phyloP scores from a whole-genome alignment of 2,797 vertebrate species.

The Heliangelus exortis region DNA sequence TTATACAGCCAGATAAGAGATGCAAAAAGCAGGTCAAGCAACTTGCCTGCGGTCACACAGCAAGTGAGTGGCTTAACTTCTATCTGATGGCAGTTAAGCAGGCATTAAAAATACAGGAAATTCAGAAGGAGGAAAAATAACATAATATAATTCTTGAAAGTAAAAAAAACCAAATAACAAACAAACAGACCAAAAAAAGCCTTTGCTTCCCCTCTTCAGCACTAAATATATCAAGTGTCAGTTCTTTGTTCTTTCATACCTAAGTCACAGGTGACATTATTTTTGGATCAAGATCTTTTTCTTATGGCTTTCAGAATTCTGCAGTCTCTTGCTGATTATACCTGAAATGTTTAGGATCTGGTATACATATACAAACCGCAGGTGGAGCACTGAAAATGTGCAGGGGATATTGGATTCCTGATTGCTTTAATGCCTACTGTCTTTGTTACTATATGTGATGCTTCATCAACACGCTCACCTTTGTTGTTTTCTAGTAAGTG shows the following conservation, averaged over 20 bases:
- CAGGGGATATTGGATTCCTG: not conserved
- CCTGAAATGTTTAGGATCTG: not conserved
- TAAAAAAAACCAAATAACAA: not conserved
- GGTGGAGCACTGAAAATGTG: not conserved
- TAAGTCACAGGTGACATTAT: not conserved
- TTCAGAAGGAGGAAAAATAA: not conserved
- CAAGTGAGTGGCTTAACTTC: slow-evolving; percentile 19
- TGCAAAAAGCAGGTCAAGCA: slow-evolving; percentile 52
- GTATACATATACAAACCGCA: not conserved
- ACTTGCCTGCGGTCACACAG: slow-evolving; percentile 41
- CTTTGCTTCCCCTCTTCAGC: not conserved
- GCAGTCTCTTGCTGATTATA: not conserved
- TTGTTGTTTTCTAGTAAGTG: slow-evolving; percentile 23
- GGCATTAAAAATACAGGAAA: slow-evolving; percentile 26
- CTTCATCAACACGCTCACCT: slow-evolving; percentile 44
- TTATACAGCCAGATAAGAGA: slow-evolving; percentile 32
- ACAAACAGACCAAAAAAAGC: not conserved
- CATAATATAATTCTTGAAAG: not conserved
- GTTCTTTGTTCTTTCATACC: not conserved
- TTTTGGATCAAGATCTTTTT: not conserved
- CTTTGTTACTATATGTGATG: not conserved
- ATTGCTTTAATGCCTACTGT: not conserved
- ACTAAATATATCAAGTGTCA: not conserved
- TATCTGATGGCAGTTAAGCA: not conserved
- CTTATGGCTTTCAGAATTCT: not conserved